These are phyloP conservation scores for Dromius quadrimaculatus DNA, from an alignment of 2,888 invertebrate species.

Conservation along the genomic window DNA sequence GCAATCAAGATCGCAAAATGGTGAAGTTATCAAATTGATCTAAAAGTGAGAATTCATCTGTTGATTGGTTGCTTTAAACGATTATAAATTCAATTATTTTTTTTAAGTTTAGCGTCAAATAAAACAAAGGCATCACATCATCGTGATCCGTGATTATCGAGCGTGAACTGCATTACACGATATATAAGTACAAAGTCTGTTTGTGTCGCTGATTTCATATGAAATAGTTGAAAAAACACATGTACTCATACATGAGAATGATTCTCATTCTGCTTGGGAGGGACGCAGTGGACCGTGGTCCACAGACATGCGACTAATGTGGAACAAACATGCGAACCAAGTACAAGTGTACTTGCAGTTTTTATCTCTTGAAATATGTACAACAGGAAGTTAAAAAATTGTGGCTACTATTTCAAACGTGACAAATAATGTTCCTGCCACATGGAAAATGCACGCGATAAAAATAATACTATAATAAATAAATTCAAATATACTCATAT, in stretches of 20 bases:
- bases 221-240: constrained; percentile 13
- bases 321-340: not conserved
- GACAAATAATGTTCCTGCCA: not conserved
- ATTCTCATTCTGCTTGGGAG: not conserved
- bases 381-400: too few relatives aligned
- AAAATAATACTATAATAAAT: too few relatives aligned
- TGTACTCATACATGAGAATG: not conserved
- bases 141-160: constrained; percentile 21
- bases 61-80: not conserved
- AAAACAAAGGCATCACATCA: constrained; percentile 24
- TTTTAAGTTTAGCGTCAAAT: constrained; percentile 1
- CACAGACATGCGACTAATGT: not conserved
- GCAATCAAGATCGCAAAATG: constrained; percentile 8
- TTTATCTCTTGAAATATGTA: not conserved
- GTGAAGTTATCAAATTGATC: not conserved
- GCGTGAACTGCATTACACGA: constrained; percentile 23
- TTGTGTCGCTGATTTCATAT: constrained; percentile 30
- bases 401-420: too few relatives aligned
- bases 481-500: too few relatives aligned
- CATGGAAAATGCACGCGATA: too few relatives aligned
- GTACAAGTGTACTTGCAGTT: not conserved
- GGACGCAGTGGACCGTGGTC: not conserved
- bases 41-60: not conserved
- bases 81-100: constrained; percentile 27
- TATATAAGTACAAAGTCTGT: not conserved